These are phyloP conservation scores for Chiroxiphia lanceolata DNA, from an alignment of 2,797 vertebrate species.

Conservation along the genomic window DNA sequence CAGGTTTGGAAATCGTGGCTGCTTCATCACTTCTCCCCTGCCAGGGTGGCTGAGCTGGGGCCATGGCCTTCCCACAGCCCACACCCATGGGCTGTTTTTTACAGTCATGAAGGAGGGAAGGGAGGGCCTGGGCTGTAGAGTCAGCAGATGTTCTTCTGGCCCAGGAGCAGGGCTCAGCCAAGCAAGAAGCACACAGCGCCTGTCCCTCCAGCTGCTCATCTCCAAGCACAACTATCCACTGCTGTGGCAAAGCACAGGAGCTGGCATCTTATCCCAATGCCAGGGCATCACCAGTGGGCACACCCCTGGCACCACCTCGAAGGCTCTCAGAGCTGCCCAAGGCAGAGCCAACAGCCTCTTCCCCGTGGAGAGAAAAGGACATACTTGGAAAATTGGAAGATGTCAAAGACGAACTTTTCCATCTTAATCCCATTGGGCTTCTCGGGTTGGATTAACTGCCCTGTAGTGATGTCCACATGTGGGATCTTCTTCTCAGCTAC, in stretches of 20 bases:
- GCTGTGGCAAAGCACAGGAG: neutral
- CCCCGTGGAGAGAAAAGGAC: slow-evolving; percentile 3
- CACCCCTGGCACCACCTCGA: neutral
- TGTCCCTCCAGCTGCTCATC: neutral
- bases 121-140: neutral
- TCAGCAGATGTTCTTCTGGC: neutral
- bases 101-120: neutral
- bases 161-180: neutral
- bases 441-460: slow-evolving; percentile 86
- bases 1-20: neutral
- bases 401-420: slow-evolving; percentile 99
- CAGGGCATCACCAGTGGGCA: accelerated
- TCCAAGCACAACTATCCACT: accelerated
- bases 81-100: neutral
- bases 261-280: neutral
- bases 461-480: slow-evolving; percentile 79
- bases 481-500: slow-evolving; percentile 98
- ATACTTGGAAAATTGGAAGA: slow-evolving; percentile 98
- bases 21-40: neutral
- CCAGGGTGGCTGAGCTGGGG: neutral
- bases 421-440: slow-evolving; percentile 99
- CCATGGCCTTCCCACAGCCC: accelerated
- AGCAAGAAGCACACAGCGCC: accelerated
- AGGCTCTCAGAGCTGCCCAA: neutral
- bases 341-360: neutral